phyloP scores from a whole-genome alignment of 1,140 invertebrate genomes.

The Heterodera carotae region DNA sequence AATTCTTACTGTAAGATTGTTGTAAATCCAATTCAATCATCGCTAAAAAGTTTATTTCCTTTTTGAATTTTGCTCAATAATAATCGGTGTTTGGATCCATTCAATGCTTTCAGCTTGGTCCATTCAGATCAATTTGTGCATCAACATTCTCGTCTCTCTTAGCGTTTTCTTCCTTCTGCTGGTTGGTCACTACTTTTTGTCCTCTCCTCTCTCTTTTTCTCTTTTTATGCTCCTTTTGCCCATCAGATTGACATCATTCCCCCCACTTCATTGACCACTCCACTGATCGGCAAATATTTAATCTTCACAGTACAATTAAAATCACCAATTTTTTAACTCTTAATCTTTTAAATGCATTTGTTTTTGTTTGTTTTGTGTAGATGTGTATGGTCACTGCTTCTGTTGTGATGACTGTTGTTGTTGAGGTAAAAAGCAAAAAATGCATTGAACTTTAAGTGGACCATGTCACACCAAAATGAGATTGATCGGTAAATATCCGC shows the following conservation, averaged over 20 bases:
- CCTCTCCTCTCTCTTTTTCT: background rate
- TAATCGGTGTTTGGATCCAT: too few species aligned
- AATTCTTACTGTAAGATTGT: too few species aligned
- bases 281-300: conserved; percentile 91
- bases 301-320: conserved; percentile 76
- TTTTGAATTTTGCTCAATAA: too few species aligned
- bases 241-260: conserved; percentile 82
- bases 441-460: too few species aligned
- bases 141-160: conserved; percentile 75
- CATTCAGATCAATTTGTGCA: conserved; percentile 30
- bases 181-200: conserved; percentile 78
- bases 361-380: background rate
- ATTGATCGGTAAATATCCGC: too few species aligned
- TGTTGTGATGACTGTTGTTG: conserved; percentile 86
- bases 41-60: too few species aligned
- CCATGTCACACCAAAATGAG: too few species aligned
- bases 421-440: background rate
- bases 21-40: too few species aligned
- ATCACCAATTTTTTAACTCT: background rate
- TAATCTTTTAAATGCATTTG: too few species aligned
- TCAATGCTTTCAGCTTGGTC: too few species aligned
- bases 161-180: conserved; percentile 98
- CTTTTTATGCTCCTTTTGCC: background rate
- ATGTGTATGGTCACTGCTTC: conserved; percentile 99
- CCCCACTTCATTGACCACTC: conserved; percentile 88